Evolutionary conservation across 2,113 vertebrate species (phyloP), one percentile per base, ranked within the genome.

Genomic region (Furnarius figulus): DNA sequence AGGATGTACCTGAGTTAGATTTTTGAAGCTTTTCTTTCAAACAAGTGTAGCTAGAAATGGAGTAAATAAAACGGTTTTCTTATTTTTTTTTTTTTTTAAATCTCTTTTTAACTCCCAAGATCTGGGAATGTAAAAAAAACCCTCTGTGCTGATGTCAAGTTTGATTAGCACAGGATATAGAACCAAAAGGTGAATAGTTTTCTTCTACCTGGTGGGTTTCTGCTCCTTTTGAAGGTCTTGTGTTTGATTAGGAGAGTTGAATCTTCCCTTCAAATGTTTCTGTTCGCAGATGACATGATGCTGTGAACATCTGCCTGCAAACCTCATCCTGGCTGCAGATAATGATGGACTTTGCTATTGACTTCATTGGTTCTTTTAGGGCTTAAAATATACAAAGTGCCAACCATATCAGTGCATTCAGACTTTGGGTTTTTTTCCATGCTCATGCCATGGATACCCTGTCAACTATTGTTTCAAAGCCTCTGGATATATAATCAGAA

Each of bases 391-490:
- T 23, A 22, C 14, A 27, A 52, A 7, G 22, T 70, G 61, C 39
- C 40, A 83, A 78, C 56, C 24, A 47, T 4, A 35, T 24, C 24
- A 19, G 4, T 40, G 20, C 16, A 18, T 73, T 79, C 35, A 49
- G 24, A 23, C 47, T 59, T 71, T 68, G 35, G 39, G 13, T 58
- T n/a, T 65, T 52, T 49, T 47, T 76, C 24, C 22, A 5, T 22
- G 12, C 3, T 8, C 6, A 4, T 3, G 3, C 49, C 9, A 7
- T 28, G 28, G 11, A 8, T 40, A 24, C 37, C 5, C 3, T 68
- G 12, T 23, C 52, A 44, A 42, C 31, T 65, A 7, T 18, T 66
- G 50, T 33, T 66, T 55, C 31, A 53, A 53, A 88, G 17, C 35
- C 21, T 22, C 16, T 47, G 15, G 8, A 31, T 68, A 16, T 42